Evolutionary conservation across 2,888 invertebrate species (phyloP).

Genomic region (Eilema sororculum): DNA sequence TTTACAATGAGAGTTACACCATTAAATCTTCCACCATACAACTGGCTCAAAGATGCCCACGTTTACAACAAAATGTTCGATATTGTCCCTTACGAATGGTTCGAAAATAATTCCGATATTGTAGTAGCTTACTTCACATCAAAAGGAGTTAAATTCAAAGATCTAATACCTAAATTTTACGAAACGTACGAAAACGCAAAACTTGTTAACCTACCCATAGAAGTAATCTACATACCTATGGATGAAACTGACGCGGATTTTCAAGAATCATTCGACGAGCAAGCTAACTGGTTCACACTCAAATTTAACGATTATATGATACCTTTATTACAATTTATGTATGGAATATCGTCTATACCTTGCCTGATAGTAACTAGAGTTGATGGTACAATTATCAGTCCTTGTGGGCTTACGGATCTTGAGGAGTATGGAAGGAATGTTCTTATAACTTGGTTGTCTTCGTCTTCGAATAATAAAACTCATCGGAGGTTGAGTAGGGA

Average conservation of each 20-base stretch:
- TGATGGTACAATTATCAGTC: slow-evolving; percentile 68
- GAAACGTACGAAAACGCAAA: slow-evolving; percentile 74
- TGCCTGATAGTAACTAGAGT: slow-evolving; percentile 65
- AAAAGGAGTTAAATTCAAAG: slow-evolving; percentile 66
- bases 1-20: neutral
- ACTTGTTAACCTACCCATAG: slow-evolving; percentile 69
- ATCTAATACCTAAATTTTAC: slow-evolving; percentile 70
- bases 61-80: slow-evolving; percentile 67
- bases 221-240: slow-evolving; percentile 76
- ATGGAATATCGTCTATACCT: slow-evolving; percentile 69
- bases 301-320: slow-evolving; percentile 67
- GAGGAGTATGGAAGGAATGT: slow-evolving; percentile 75
- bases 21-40: slow-evolving; percentile 46
- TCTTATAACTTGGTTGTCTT: slow-evolving; percentile 72
- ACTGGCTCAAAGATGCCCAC: slow-evolving; percentile 67
- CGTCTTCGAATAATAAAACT: slow-evolving; percentile 46
- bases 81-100: slow-evolving; percentile 61
- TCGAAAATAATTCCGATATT: slow-evolving; percentile 66
- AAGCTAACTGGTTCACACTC: slow-evolving; percentile 82
- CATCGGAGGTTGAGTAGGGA: slow-evolving; percentile 65
- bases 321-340: slow-evolving; percentile 63
- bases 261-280: slow-evolving; percentile 57
- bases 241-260: slow-evolving; percentile 67
- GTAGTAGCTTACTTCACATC: slow-evolving; percentile 71
- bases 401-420: slow-evolving; percentile 70